Conservation (phyloP, 2,113 vertebrate genomes). For the Hyperoodon ampullatus region DNA sequence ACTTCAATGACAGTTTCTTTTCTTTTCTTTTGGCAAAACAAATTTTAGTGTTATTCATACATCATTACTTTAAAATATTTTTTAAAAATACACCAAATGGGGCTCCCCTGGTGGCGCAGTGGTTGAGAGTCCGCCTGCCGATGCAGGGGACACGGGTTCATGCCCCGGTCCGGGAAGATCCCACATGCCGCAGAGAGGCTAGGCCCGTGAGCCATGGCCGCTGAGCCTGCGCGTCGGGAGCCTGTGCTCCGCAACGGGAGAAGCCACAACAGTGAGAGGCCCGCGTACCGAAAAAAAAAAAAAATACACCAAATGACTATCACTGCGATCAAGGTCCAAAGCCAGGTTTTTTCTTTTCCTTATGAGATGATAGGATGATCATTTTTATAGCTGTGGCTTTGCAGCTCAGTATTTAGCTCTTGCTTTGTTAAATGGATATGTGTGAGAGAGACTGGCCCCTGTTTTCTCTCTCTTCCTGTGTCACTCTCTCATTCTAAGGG, state of each 20-base stretch:
- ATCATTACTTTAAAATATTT: constrained; percentile 23
- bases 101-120: too few species aligned
- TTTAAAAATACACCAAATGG: constrained; percentile 15
- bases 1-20: neutral
- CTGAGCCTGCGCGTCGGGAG: too few species aligned
- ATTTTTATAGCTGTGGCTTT: neutral
- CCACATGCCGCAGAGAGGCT: too few species aligned
- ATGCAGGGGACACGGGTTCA: too few species aligned
- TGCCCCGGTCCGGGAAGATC: too few species aligned
- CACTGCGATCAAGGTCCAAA: neutral
- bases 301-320: neutral
- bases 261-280: too few species aligned
- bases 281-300: too few species aligned
- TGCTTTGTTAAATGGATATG: neutral
- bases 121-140: too few species aligned
- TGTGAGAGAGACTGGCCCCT: neutral
- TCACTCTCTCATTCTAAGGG: neutral
- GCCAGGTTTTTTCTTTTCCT: constrained; percentile 47
- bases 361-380: neutral
- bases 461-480: neutral
- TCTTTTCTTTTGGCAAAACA: constrained; percentile 12
- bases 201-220: too few species aligned
- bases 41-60: neutral
- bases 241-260: too few species aligned
- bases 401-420: neutral